These are phyloP conservation scores for Cyprinodon variegatus DNA, from an alignment of 2,113 vertebrate genomes.

Conservation along the genomic window DNA sequence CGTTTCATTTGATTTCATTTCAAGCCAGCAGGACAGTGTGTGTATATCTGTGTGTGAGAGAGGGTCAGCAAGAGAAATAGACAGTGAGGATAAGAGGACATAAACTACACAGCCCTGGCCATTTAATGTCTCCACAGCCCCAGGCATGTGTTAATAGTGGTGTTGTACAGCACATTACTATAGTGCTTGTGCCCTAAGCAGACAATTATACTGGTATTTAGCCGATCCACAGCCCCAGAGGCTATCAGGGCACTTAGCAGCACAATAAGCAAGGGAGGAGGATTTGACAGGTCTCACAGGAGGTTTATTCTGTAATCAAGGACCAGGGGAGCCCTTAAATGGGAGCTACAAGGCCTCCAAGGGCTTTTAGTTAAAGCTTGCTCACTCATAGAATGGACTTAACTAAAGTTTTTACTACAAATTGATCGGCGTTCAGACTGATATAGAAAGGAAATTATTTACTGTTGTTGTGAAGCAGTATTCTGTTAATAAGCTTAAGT, in stretches of 20 bases:
- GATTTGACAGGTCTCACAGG: conserved; percentile 75
- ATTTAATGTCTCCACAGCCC: conserved; percentile 84
- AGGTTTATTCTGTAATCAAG: conserved; percentile 67
- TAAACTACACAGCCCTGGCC: conserved; percentile 73
- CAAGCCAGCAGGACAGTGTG: conserved; percentile 1
- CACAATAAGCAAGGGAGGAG: conserved; percentile 73
- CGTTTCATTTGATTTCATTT: conserved; percentile 10
- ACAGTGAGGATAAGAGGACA: conserved; percentile 61
- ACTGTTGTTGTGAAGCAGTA: no score
- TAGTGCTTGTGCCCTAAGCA: conserved; percentile 76
- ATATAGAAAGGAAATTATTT: no score
- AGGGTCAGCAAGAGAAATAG: conserved; percentile 35
- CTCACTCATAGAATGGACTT: not conserved
- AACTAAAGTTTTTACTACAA: no score
- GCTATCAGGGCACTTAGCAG: conserved; percentile 80
- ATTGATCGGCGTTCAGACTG: no score
- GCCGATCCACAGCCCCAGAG: conserved; percentile 84
- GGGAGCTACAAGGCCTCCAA: not conserved
- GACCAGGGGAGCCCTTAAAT: not conserved
- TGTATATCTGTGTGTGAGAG: conserved; percentile 17
- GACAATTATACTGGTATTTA: conserved; percentile 92
- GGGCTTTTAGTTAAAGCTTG: not conserved
- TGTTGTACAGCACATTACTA: conserved; percentile 89
- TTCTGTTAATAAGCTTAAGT: not conserved
- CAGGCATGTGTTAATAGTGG: conserved; percentile 88